phyloP scores from a whole-genome alignment of 2,888 invertebrate genomes.

The Helobdella robusta region DNA sequence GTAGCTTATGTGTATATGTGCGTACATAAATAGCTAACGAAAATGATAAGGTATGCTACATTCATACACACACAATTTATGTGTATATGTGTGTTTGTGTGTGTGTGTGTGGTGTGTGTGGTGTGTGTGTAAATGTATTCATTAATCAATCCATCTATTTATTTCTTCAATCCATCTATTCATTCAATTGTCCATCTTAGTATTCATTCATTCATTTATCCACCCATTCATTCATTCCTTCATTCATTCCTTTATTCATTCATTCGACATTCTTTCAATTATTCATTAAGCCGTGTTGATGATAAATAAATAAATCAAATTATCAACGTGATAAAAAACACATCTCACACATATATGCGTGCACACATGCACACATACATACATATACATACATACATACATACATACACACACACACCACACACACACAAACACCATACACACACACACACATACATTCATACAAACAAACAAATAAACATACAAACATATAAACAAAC shows the following conservation, averaged over 20 bases:
- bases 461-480: slow-evolving; percentile 16
- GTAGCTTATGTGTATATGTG: no score
- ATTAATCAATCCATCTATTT: background rate
- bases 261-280: background rate
- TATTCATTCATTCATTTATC: background rate
- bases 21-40: no score
- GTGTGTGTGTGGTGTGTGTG: no score
- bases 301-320: background rate
- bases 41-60: no score
- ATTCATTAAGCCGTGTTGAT: background rate
- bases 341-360: background rate
- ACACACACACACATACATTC: slow-evolving; percentile 25
- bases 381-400: slow-evolving; percentile 3
- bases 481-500: slow-evolving; percentile 22
- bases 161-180: background rate
- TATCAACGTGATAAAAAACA: background rate
- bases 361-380: no score
- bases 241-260: background rate
- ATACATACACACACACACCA: slow-evolving; percentile 21
- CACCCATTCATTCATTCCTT: background rate
- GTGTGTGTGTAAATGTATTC: no score
- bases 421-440: slow-evolving; percentile 24
- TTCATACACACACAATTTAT: no score
- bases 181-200: background rate
- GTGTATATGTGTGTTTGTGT: no score